Evolutionary conservation across 2,888 invertebrate species (phyloP), one percentile per base, ranked within the genome.

Genomic region (Drosophila fulvimacula): DNA sequence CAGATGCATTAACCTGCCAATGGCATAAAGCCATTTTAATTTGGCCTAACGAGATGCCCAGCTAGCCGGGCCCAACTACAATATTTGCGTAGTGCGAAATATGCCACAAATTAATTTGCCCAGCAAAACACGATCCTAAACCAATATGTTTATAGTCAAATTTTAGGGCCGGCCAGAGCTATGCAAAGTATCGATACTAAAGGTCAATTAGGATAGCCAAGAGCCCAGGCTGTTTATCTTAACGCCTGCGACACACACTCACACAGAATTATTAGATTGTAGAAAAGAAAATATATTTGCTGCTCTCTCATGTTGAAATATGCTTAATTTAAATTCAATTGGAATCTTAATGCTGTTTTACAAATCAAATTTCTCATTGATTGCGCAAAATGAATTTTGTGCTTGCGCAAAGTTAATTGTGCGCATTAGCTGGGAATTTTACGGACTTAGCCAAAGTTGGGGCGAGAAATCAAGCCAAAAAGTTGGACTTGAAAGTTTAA

Each of bases 271-370:
- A n/a, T 32, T 19, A 13, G 4, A 19, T 19, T 49, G 7, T 10
- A 1, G 42, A 21, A 34, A 19, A 15, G 34, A 36, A 19, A 21
- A 36, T 48, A 19, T 13, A 48, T 51, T 21, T 51, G 34, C 17
- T 59, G 13, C 13, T 24, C 17, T 34, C 34, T 9, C 13, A 17
- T 44, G 55, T 46, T 64, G 65, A 75, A 69, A 70, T 62, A 51
- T 60, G 61, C 57, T 30, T 58, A 79, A 69, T 73, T 79, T 61
- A 44, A 64, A 71, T 68, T 66, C 48, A 57, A 81, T 81, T 84
- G 66, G 62, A 69, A 81, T 84, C 63, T 58, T 75, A 69, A 76
- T 76, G 64, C 0, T 17, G 58, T 44, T 66, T 46, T 2, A 30
- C 48, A 65, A 68, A 66, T 44, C 52, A 15, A 38, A 42, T 57